A percentile compares a stretch with the other conserved stretches of the same genome.
phyloP scores from a whole-genome alignment of 2,888 invertebrate species.

The Tinea semifulvella region DNA sequence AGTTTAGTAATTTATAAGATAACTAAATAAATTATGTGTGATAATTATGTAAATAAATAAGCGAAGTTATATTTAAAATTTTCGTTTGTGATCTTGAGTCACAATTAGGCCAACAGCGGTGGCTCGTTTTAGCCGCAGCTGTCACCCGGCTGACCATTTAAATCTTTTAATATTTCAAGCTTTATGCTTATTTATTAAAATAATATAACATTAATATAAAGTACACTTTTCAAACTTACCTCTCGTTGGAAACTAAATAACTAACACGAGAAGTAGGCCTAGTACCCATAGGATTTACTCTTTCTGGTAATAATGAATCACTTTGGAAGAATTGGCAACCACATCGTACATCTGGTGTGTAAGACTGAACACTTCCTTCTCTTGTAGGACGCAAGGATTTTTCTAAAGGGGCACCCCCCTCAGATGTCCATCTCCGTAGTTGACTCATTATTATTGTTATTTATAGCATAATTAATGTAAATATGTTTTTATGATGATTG shows the following conservation, averaged over 20 bases:
- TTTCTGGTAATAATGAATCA: conserved; percentile 80
- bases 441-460: conserved; percentile 46
- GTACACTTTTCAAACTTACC: conserved; percentile 37
- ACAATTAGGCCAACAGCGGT: conserved; percentile 60
- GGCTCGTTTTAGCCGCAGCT: conserved; percentile 64
- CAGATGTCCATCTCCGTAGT: conserved; percentile 72
- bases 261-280: conserved; percentile 71
- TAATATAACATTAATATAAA: background rate
- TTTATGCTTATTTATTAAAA: background rate
- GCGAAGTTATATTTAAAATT: conserved; percentile 56
- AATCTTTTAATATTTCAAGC: conserved; percentile 34
- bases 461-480: background rate
- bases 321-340: conserved; percentile 87
- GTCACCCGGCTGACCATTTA: conserved; percentile 43
- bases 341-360: conserved; percentile 83
- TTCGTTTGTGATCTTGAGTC: conserved; percentile 42
- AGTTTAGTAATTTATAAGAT: too few relatives aligned
- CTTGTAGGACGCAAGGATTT: conserved; percentile 74
- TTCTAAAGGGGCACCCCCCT: conserved; percentile 70
- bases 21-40: too few relatives aligned
- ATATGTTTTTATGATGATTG: background rate
- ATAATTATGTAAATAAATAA: too few relatives aligned
- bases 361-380: conserved; percentile 75
- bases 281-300: conserved; percentile 73
- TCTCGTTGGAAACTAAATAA: conserved; percentile 46